Evolutionary conservation across 2,113 vertebrate species (phyloP), one percentile per base, ranked within the genome.

Genomic region (Eulemur macaco): DNA sequence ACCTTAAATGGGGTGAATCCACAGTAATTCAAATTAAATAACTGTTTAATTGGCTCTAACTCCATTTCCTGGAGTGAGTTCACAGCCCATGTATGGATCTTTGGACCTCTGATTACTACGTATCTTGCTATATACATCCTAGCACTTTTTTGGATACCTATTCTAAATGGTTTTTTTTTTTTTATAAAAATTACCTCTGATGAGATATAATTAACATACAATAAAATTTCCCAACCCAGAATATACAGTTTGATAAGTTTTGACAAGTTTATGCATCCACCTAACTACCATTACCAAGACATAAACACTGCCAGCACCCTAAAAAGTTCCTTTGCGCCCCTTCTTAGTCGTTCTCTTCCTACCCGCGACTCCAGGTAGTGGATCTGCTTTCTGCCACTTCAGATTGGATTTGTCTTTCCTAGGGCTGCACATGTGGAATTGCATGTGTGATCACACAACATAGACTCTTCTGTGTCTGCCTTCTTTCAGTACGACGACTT

Each of bases 31-130:
- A 97, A 90, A 98, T 98, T 96, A 98, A 98, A 96, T 93, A 96
- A 98, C 96, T 80, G 37, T 98, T 97, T 98, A 98, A 98, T 98
- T 98, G 98, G 97, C 86, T 96, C 97, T 97, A 97, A 97, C 96
- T 98, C 95, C 1, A 10, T 95, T 97, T 98, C 96, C 98, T 98
- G 97, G 97, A 98, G 96, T 37, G 77, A 96, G 71, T 50, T 93
- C 83, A 84, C 82, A 86, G 97, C 85, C 71, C 77, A 29, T 6
- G 1, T 91, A 89, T 68, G 86, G 89, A 97, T 98, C 94, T 92
- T 89, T 50, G 58, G 95, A n/a, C 94, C 58, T 98, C 95, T 94
- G 97, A 97, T 97, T 90, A 64, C 94, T n/a, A 2, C 52, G 27
- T 18, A 4, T 97, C 97, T 97, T 95, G 45, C 31, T 37, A 1